Evolutionary conservation across 2,797 vertebrate species (phyloP), one percentile per base, ranked within the genome.

Genomic region (Mormyrus proboscirostris): DNA sequence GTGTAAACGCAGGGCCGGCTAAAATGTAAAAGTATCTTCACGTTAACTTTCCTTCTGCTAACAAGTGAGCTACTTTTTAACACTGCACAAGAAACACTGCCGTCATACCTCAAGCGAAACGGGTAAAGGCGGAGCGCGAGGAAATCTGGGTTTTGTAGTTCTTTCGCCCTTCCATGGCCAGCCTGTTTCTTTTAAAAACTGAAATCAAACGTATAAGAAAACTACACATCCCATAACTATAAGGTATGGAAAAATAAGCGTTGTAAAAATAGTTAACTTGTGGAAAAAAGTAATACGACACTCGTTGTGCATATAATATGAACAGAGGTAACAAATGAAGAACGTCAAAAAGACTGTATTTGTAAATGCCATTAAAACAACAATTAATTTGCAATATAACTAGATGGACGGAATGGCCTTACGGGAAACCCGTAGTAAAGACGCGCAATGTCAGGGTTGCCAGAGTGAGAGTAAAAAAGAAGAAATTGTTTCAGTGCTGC

Each of bases 131-230:
- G 4, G 55, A 44, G 57, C 10, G 8, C 47, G 16, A 59, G 41
- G 69, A 86, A 88, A 83, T 88, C 86, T 29, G 89, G 89, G 86
- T 22, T 90, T 90, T 90, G 89, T 90, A 84, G 89, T 90, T 79
- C 76, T 88, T 88, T 69, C 41, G 2, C 76, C 41, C 76, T 19
- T 82, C 38, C 2, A 47, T 22, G 19, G 6, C 3, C 19, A 47
- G 41, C 3, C 19, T 10, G n/a, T 47, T 47, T 57, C n/a, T 29
- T 83, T 29, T 41, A n/a, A 76, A 53, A 55, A 38, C 2, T 14
- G 25, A 38, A 86, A 25, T 53, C 84, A 86, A 51, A 14, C 25
- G 50, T 85, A 9, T 49, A 38, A 38, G 1, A 73, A 69, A 86
- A 89, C 88, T 89, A 89, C 88, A 89, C 25, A 69, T 89, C 82